Base-by-base conservation (phyloP, 2,888 invertebrate species). In the Agrotis puta region DNA sequence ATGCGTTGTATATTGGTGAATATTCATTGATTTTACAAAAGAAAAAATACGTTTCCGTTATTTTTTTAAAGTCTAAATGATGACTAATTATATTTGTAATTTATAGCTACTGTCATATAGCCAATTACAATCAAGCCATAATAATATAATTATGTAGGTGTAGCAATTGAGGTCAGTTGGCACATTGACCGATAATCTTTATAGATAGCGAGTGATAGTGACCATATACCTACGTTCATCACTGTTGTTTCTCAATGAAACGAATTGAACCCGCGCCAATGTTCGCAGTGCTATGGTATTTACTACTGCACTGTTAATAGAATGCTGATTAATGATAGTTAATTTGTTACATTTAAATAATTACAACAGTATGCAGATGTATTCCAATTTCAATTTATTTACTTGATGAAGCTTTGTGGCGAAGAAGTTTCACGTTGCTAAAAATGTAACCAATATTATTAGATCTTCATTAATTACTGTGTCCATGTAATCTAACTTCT, bases 151-250 rank as follows among this genome's bases (percentile, higher is more conserved):
- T 2, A 57, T 45, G 33, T 13, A 63, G 6, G 18, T 45, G 56
- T 54, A 69, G 76, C 20, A 80, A 80, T 45, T 45, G 56, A 62
- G 81, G 81, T 81, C 77, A 78, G 20, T 76, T 77, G 69, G 76
- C 75, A 67, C 62, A 43, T 47, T 48, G 27, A 20, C 53, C 24
- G 79, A 78, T 72, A n/a, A 56, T 50, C 27, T 24, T 33, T 39
- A 11, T 4, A 43, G 81, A 75, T 68, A 64, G 22, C 50, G 22
- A 69, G 50, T 22, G 64, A 64, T 79, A 66, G 53, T 67, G 43
- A 51, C 45, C 7, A 48, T 33, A 50, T 33, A 50, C 13, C 48
- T 51, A 13, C 53, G 16, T 48, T 56, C 39, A 39, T 56, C 39
- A 39, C 39, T 39, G 39, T 51, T 39, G 51, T 75, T 59, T 27